phyloP scores from a whole-genome alignment of 2,888 invertebrate species.

The Bibio marci region DNA sequence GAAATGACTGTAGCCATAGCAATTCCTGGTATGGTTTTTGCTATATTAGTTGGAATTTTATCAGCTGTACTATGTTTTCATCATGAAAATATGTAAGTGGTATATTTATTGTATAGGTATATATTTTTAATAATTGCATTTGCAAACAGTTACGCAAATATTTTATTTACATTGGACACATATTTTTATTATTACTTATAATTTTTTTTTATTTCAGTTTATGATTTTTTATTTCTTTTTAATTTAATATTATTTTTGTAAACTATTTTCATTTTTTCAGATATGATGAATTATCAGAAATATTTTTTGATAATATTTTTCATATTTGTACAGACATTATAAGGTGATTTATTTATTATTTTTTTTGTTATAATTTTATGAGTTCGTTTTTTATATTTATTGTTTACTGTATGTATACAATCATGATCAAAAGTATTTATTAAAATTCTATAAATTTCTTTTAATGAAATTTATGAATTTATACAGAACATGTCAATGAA shows the following conservation, averaged over 20 bases:
- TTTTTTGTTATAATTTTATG: background rate
- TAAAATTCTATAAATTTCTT: no score
- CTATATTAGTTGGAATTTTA: conserved; percentile 45
- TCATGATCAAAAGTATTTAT: no score
- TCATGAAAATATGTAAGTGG: conserved; percentile 58
- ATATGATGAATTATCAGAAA: conserved; percentile 43
- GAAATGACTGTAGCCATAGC: conserved; percentile 53
- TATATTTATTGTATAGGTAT: background rate
- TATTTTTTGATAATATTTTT: conserved; percentile 51
- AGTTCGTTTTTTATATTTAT: conserved; percentile 3
- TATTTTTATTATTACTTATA: conserved; percentile 3
- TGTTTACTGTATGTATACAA: background rate
- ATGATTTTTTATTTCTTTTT: no score
- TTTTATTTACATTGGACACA: conserved; percentile 8
- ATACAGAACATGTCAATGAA: no score
- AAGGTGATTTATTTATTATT: conserved; percentile 5
- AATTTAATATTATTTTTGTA: no score
- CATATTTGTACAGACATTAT: conserved; percentile 49
- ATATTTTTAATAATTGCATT: conserved; percentile 2
- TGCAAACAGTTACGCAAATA: conserved; percentile 4
- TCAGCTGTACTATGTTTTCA: conserved; percentile 60
- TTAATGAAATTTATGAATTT: no score
- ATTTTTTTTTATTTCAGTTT: no score
- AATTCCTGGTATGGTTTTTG: conserved; percentile 47
- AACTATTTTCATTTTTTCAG: conserved; percentile 42